Evolutionary conservation across 2,797 vertebrate genomes (phyloP), one percentile per base, ranked within the genome.

Genomic region (Lophius americanus): DNA sequence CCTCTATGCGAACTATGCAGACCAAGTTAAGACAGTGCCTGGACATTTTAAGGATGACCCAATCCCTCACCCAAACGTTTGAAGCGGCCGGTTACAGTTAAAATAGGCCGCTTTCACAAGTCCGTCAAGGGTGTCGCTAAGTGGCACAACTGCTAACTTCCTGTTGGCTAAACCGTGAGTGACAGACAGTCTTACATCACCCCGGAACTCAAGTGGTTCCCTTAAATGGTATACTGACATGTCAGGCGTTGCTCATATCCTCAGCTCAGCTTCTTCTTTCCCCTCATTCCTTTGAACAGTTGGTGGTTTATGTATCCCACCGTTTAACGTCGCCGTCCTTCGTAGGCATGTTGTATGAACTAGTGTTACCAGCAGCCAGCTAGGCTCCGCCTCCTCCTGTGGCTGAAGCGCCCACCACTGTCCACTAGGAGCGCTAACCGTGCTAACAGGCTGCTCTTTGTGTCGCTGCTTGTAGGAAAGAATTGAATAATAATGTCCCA

Each of bases 1-100:
- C 23, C 23, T 23, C 65, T 85, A 83, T 76, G 63, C 61, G 54
- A 85, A 75, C 86, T 87, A 89, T 91, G 89, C 90, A 90, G 85
- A 78, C 75, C 14, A 65, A 60, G 59, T 78, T 74, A 67, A 74
- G 68, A 39, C 76, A 59, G 81, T 83, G 85, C 78, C 79, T 85
- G 74, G 71, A n/a, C 41, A 33, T 76, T 37, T 60, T 75, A 66
- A 52, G 44, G 37, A 23, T 23, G 23, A 23, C 23, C 1, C 1
- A 23, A 23, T 23, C 23, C 23, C 23, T 23, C 23, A 23, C 23
- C 23, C 23, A 23, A 23, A 1, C 23, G 23, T 43, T 43, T n/a
- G 14, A 42, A 70, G 54, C 51, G 47, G 37, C 10, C 36, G 33
- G 68, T 70, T 66, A 42, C 44, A 56, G 41, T 56, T 35, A 59